phyloP scores from a whole-genome alignment of 2,797 vertebrate genomes.

The Gila robusta region DNA sequence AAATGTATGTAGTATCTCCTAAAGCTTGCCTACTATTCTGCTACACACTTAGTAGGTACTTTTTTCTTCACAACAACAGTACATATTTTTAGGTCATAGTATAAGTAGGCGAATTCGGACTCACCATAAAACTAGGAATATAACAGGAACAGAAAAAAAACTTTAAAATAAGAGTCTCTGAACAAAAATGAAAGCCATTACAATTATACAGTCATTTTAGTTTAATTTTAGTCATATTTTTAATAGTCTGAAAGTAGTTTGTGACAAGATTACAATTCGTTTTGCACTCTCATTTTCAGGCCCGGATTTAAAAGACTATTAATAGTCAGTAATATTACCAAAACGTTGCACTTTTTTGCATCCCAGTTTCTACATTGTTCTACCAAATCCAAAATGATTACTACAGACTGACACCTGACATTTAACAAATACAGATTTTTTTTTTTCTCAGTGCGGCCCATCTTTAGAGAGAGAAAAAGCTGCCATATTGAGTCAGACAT shows the following conservation, averaged over 20 bases:
- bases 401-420: neutral
- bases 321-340: neutral
- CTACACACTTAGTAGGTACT: no score
- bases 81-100: no score
- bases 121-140: no score
- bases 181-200: no score
- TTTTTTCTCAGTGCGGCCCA: neutral
- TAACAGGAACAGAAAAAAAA: no score
- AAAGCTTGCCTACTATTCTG: no score
- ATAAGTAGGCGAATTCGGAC: no score
- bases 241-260: neutral
- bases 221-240: no score
- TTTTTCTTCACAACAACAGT: no score
- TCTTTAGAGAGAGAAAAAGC: neutral
- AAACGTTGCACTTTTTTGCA: neutral
- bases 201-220: no score
- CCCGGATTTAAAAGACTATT: neutral
- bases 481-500: conserved; percentile 62
- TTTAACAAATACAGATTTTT: neutral
- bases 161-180: no score
- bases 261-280: neutral
- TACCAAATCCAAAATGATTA: neutral
- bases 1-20: no score
- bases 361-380: neutral
- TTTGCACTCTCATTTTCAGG: neutral